Conservation (phyloP, 2,888 invertebrate species). For the Scaptomyza tumidula region DNA sequence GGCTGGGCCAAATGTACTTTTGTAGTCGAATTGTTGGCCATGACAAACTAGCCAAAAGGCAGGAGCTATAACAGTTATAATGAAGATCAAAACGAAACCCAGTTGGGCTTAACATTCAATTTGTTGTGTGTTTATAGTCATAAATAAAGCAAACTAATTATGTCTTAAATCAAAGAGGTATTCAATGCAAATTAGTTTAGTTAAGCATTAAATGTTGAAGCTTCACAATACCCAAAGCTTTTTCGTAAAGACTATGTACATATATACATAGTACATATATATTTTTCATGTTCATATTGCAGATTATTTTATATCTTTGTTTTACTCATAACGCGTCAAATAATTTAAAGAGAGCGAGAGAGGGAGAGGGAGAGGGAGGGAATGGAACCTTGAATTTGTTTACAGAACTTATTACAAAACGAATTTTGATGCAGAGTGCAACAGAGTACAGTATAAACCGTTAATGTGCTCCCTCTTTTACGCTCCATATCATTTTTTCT, state of each 20-base stretch:
- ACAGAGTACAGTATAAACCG: conserved; percentile 26
- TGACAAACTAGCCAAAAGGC: conserved; percentile 17
- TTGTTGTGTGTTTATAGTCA: background rate
- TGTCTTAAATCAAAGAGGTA: too few species aligned
- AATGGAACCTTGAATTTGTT: conserved; percentile 63
- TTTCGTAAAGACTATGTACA: background rate
- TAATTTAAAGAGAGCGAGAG: background rate
- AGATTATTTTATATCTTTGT: background rate
- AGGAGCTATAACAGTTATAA: background rate
- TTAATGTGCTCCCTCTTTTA: conserved; percentile 20
- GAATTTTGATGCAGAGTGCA: conserved; percentile 40
- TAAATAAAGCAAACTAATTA: conserved; percentile 34
- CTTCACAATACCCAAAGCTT: conserved; percentile 6
- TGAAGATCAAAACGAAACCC: conserved; percentile 2
- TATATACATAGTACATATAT: background rate
- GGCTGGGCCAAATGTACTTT: background rate
- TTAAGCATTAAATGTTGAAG: conserved; percentile 1
- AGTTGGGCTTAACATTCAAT: conserved; percentile 1
- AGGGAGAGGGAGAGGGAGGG: background rate
- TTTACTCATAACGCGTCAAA: conserved; percentile 23
- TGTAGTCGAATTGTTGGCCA: conserved; percentile 16
- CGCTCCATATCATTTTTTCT: conserved; percentile 10
- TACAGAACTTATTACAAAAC: conserved; percentile 51
- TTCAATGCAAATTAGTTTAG: conserved; percentile 20
- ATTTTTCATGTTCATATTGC: background rate